phyloP scores from a whole-genome alignment of 30 jellyfish, hydroid and myxozoan genomes.

The Clytia hemisphaerica region DNA sequence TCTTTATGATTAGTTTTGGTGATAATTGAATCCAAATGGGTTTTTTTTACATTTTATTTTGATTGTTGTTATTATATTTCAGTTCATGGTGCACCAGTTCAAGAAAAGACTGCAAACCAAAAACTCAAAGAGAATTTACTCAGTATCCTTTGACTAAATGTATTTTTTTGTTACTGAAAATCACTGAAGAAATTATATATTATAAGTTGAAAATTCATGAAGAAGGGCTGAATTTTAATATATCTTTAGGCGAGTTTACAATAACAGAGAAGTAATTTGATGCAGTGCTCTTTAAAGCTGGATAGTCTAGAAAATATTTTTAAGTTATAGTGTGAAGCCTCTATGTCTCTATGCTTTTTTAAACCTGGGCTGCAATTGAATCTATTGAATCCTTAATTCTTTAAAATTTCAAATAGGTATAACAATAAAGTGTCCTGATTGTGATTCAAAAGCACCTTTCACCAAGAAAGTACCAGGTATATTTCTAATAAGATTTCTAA shows the following conservation, averaged over 20 bases:
- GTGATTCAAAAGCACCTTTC: conserved; percentile 16
- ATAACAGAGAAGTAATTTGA: not conserved
- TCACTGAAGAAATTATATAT: no score
- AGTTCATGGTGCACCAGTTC: conserved; percentile 59
- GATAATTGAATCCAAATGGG: no score
- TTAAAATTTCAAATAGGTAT: no score
- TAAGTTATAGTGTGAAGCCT: not conserved
- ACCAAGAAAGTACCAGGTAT: conserved; percentile 61
- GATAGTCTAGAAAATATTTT: not conserved
- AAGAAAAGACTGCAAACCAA: not conserved
- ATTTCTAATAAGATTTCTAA: no score
- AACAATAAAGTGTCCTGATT: conserved; percentile 40
- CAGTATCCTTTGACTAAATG: conserved; percentile 36
- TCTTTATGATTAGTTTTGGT: no score
- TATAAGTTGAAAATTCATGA: no score
- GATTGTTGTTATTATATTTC: not conserved
- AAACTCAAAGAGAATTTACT: conserved; percentile 48
- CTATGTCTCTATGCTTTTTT: not conserved
- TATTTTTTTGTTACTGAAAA: no score
- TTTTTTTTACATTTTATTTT: no score
- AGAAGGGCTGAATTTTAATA: no score
- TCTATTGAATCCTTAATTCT: no score
- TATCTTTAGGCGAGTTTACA: not conserved
- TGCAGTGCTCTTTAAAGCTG: not conserved
- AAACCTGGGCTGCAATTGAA: no score